A percentile compares a stretch with the other conserved stretches of the same genome.
Evolutionary conservation across 2,797 vertebrate species (phyloP).

Genomic region (Mallotus villosus): DNA sequence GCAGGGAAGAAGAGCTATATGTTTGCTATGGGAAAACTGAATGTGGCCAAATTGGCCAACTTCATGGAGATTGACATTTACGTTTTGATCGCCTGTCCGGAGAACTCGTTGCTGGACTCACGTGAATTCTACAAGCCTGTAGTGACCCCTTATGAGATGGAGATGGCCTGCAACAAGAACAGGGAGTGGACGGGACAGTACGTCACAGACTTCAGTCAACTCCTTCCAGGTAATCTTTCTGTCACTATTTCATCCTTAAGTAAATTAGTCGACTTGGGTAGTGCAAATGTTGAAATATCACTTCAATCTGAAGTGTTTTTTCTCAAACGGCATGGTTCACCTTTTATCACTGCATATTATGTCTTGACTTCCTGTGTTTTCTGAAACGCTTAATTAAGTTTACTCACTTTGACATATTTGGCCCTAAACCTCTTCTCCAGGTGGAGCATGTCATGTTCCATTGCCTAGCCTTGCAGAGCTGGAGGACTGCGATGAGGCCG

Average conservation of each 20-base stretch:
- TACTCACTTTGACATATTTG: neutral
- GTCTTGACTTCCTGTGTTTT: too few relatives aligned
- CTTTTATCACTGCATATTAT: too few relatives aligned
- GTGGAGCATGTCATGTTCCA: constrained; percentile 78
- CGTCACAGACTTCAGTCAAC: constrained; percentile 86
- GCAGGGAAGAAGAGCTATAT: constrained; percentile 93
- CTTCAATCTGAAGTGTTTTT: too few relatives aligned
- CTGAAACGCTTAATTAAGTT: too few relatives aligned
- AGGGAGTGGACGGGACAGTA: constrained; percentile 86
- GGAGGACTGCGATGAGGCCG: constrained; percentile 61
- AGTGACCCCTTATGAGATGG: constrained; percentile 92
- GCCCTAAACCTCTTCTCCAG: constrained; percentile 54
- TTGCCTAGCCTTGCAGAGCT: constrained; percentile 68
- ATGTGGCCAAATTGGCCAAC: constrained; percentile 92
- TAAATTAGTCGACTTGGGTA: neutral
- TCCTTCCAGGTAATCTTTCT: constrained; percentile 85
- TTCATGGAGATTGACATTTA: constrained; percentile 93
- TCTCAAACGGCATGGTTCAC: too few relatives aligned
- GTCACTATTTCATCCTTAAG: neutral
- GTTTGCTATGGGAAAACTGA: constrained; percentile 91
- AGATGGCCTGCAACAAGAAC: constrained; percentile 91
- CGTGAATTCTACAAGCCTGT: constrained; percentile 83
- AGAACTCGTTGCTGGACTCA: constrained; percentile 87
- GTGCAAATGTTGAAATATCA: too few relatives aligned
- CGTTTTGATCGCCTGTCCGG: constrained; percentile 89